Base-by-base conservation (phyloP, 2,888 invertebrate species). In the Sinodicranocentrus sp. region DNA sequence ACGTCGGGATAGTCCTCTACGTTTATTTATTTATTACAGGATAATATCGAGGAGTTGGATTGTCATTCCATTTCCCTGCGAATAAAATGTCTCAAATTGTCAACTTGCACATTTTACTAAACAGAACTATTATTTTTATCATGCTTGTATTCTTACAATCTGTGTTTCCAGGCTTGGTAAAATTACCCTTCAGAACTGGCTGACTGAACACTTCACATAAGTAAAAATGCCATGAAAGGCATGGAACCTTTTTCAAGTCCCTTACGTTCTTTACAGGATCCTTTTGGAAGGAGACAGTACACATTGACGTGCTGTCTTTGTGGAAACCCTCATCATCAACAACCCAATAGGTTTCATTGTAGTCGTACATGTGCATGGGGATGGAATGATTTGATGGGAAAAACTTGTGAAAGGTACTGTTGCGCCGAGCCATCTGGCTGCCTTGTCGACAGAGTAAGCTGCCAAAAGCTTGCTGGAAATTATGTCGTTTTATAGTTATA, bases 151-250 rank as follows among this genome's bases (percentile, higher is more conserved):
- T 65, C 39, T 39, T 65, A 10, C 17, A 13, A 15, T 33, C 39
- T 39, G n/a, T n/a, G n/a, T n/a, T n/a, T n/a, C n/a, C n/a, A n/a
- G n/a, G n/a, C n/a, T n/a, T n/a, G n/a, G n/a, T n/a, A n/a, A n/a
- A n/a, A n/a, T n/a, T n/a, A n/a, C n/a, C n/a, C n/a, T n/a, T n/a
- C n/a, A n/a, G n/a, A n/a, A n/a, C n/a, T n/a, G n/a, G n/a, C n/a
- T n/a, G n/a, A n/a, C n/a, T n/a, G n/a, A n/a, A n/a, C n/a, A n/a
- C n/a, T n/a, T 79, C 71, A 71, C 79, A 79, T 6, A 72, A 25
- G 48, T 79, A 79, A 65, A 79, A 79, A 54, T 79, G 71, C 79
- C 79, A 79, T 13, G 61, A 33, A 8, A 33, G 61, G 15, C 79
- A 79, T 1, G 25, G 13, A 2, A 79, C 79, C 21, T 19, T 28